Percentiles rank a stretch among this genome's conserved stretches.
Evolutionary conservation across 2,797 vertebrate species (phyloP).

Genomic region (Sardinella longiceps): DNA sequence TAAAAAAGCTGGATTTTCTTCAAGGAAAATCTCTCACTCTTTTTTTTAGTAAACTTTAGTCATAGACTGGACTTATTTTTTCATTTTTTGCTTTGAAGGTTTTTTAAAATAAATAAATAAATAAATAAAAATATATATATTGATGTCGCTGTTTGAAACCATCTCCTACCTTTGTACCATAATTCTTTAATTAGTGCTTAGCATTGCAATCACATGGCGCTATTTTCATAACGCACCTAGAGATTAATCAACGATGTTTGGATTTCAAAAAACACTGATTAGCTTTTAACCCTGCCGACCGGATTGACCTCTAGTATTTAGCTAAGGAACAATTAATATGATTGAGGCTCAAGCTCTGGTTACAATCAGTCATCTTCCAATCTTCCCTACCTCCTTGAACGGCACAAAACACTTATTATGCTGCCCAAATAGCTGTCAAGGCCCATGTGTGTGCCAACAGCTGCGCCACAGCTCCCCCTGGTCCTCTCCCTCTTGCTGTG

Average conservation of each 20-base stretch:
- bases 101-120: too few species aligned
- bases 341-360: constrained; percentile 11
- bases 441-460: neutral
- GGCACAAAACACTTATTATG: neutral
- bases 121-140: neutral
- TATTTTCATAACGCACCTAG: constrained; percentile 1
- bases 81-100: too few species aligned
- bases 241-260: constrained; percentile 16
- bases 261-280: constrained; percentile 21
- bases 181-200: constrained; percentile 25
- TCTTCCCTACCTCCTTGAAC: neutral
- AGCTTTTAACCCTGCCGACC: constrained; percentile 1
- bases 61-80: neutral
- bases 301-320: constrained; percentile 26
- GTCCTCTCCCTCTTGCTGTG: neutral
- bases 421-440: neutral
- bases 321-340: constrained; percentile 20
- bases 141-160: neutral
- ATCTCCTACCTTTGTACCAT: constrained; percentile 5
- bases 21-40: too few species aligned
- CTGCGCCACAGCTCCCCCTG: constrained; percentile 11
- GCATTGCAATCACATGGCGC: neutral
- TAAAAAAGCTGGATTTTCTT: too few species aligned
- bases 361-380: constrained; percentile 14
- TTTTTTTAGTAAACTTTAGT: neutral